A percentile compares a stretch with the other conserved stretches of the same genome.
These are phyloP conservation scores for Ceriagrion tenellum DNA, from an alignment of 2,888 invertebrate species.

Conservation along the genomic window DNA sequence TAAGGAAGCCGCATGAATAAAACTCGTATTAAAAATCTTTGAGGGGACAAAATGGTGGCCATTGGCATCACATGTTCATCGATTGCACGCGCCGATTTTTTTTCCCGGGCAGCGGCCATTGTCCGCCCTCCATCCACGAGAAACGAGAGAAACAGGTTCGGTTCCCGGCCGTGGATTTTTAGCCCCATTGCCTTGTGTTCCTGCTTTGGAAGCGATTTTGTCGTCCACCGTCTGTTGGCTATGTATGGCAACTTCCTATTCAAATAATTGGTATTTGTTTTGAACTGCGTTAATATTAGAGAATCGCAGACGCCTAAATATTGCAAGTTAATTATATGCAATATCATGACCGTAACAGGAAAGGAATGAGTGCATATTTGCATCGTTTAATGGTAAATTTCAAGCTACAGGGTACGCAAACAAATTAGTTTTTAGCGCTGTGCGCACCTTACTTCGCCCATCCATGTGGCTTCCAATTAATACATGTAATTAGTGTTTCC, in stretches of 20 bases:
- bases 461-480: neutral
- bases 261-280: neutral
- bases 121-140: neutral
- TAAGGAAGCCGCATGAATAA: neutral
- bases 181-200: neutral
- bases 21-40: neutral
- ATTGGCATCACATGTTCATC: neutral
- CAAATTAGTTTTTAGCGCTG: neutral
- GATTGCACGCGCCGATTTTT: slow-evolving; percentile 6
- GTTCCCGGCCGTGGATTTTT: neutral
- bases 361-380: neutral
- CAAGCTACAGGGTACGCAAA: neutral
- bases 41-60: neutral
- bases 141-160: slow-evolving; percentile 1
- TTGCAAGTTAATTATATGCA: neutral
- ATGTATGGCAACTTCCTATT: neutral
- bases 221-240: neutral
- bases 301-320: neutral
- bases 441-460: neutral
- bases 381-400: neutral
- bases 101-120: neutral
- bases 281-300: neutral
- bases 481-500: neutral
- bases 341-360: neutral
- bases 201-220: neutral